Percentiles rank a stretch among this genome's conserved stretches.
phyloP scores from a whole-genome alignment of 2,113 vertebrate genomes.

The Myotis brandtii region DNA sequence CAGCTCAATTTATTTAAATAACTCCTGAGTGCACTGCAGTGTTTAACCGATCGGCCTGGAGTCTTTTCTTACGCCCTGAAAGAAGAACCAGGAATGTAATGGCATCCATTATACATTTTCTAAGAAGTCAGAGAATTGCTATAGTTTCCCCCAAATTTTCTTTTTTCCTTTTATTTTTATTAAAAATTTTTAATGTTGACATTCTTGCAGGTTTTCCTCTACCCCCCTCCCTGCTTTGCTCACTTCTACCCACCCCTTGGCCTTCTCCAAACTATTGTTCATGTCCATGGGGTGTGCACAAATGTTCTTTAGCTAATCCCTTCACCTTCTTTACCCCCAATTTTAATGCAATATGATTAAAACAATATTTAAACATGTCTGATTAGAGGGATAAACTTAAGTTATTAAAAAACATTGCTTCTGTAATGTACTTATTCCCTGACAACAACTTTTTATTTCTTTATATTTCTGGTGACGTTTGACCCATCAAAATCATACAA shows the following conservation, averaged over 20 bases:
- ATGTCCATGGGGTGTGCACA: neutral
- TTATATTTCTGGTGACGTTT: neutral
- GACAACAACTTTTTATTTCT: constrained; percentile 28
- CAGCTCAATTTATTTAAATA: constrained; percentile 72
- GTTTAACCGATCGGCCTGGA: constrained; percentile 18
- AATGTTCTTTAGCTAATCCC: neutral
- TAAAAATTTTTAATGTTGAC: neutral
- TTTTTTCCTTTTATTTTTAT: neutral
- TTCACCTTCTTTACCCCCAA: neutral
- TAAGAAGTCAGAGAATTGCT: constrained; percentile 31
- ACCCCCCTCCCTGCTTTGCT: neutral
- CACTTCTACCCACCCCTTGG: neutral
- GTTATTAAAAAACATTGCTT: neutral
- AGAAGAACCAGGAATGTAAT: constrained; percentile 1
- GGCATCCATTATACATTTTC: constrained; percentile 24
- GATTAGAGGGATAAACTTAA: neutral
- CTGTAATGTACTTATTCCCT: neutral
- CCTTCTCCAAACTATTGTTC: neutral
- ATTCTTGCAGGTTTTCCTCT: neutral
- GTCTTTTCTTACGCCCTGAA: neutral
- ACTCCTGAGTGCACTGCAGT: neutral
- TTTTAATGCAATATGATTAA: constrained; percentile 27
- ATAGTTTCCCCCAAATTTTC: neutral
- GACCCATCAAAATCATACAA: constrained; percentile 23
- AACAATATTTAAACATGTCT: constrained; percentile 51